Conservation (phyloP, 2,113 vertebrate genomes). For the Pterophyllum scalare region DNA sequence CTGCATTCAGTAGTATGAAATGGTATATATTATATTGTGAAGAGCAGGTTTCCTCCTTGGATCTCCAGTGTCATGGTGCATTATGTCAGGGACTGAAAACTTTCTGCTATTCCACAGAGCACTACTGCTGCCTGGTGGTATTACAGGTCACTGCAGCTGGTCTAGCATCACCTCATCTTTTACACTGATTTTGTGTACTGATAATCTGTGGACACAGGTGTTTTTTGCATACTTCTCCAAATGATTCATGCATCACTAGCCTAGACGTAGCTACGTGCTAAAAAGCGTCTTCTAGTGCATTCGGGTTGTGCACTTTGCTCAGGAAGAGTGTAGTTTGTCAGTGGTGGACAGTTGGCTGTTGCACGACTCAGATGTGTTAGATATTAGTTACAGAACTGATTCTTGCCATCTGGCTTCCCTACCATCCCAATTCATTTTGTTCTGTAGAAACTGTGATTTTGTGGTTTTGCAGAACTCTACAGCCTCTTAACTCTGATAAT, state of each 20-base stretch:
- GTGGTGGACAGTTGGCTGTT: neutral
- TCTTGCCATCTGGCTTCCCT: neutral
- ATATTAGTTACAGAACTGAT: neutral
- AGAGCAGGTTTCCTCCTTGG: slow-evolving; percentile 36
- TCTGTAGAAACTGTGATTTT: neutral
- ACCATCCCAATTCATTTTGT: neutral
- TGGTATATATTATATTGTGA: slow-evolving; percentile 1
- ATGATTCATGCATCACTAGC: neutral
- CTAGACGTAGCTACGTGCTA: neutral
- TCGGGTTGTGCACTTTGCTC: neutral
- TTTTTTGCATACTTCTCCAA: neutral
- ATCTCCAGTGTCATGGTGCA: slow-evolving; percentile 56
- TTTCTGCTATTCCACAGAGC: neutral
- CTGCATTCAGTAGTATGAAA: slow-evolving; percentile 6
- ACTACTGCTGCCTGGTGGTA: slow-evolving; percentile 63
- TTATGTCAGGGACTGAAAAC: slow-evolving; percentile 61
- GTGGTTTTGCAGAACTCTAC: neutral
- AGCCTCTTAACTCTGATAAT: neutral
- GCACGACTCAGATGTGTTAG: neutral
- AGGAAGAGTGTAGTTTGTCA: neutral
- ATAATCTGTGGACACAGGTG: neutral
- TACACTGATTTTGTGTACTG: neutral
- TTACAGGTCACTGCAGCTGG: slow-evolving; percentile 3
- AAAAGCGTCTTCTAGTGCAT: neutral
- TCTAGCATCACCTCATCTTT: neutral